phyloP scores from a whole-genome alignment of 2,113 vertebrate species.

The Elachura formosa region DNA sequence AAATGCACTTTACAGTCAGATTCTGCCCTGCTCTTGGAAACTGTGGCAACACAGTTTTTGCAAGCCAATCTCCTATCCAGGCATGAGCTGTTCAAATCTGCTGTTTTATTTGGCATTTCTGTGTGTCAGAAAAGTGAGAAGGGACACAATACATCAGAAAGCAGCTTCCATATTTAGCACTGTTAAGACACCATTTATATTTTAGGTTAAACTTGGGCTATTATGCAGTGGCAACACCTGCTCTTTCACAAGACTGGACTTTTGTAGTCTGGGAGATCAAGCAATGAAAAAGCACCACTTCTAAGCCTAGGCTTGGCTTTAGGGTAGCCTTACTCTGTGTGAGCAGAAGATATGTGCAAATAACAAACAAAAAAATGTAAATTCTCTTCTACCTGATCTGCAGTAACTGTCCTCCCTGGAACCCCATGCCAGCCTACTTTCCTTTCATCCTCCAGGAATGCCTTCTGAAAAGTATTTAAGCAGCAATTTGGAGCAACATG shows the following conservation, averaged over 20 bases:
- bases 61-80: rapidly evolving
- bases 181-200: background rate
- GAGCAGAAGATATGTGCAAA: background rate
- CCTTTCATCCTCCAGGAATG: background rate
- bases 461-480: background rate
- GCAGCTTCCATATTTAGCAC: background rate
- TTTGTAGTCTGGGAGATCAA: background rate
- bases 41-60: background rate
- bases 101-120: background rate
- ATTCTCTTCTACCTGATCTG: background rate
- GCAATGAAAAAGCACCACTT: background rate
- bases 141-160: background rate
- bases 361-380: background rate
- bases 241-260: background rate
- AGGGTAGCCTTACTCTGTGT: background rate
- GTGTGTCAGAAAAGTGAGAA: background rate
- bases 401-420: background rate
- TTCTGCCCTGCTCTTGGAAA: background rate
- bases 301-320: background rate
- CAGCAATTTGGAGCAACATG: background rate
- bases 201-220: background rate
- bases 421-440: background rate
- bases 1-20: background rate
- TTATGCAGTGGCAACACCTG: background rate
- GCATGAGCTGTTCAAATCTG: background rate